Base-by-base conservation (phyloP, 2,797 vertebrate genomes). In the Pyrocephalus nanus region DNA sequence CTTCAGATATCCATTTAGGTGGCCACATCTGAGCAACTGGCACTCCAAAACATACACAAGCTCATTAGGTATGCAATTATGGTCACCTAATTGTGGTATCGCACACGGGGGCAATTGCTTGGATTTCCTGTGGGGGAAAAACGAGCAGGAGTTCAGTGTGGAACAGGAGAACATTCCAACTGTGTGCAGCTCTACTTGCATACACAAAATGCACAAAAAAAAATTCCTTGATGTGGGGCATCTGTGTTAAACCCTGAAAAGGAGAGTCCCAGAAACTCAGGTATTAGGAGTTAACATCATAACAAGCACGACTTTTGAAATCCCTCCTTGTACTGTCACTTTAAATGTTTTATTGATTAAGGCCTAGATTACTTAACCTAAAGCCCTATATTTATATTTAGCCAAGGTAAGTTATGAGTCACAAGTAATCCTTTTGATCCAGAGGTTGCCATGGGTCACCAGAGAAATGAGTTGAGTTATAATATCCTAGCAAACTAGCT, bases 261-360 rank as follows among this genome's bases (percentile, higher is more conserved):
- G 57, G 57, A 93, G 67, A 92, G n/a, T 40, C 67, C 34, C 64
- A 94, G 90, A 88, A 95, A 92, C 62, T 79, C 85, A 79, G 79
- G 89, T 88, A 91, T 79, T 93, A 91, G 77, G 70, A 93, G 76
- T 84, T 95, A 81, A 93, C 77, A 75, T 80, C 85, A 32, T 73
- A 94, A 95, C 51, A 92, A 92, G 88, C 71, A 94, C 6, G 32
- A 93, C 88, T 93, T 91, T 47, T 71, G 69, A 94, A 95, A 88
- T 88, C 90, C 91, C 93, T 94, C 67, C 91, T 97, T 95, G 90
- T 94, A 79, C 90, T 96, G 95, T 95, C 95, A 87, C 95, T 96
- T 97, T 96, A 94, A 96, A 97, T 96, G 91, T 96, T 97, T 97
- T 96, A 96, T 96, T 96, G 96, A 96, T 97, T 95, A 96, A 95